A percentile compares a stretch with the other conserved stretches of the same genome.
Conservation (phyloP, 2,113 vertebrate species). For the Lepus timidus region DNA sequence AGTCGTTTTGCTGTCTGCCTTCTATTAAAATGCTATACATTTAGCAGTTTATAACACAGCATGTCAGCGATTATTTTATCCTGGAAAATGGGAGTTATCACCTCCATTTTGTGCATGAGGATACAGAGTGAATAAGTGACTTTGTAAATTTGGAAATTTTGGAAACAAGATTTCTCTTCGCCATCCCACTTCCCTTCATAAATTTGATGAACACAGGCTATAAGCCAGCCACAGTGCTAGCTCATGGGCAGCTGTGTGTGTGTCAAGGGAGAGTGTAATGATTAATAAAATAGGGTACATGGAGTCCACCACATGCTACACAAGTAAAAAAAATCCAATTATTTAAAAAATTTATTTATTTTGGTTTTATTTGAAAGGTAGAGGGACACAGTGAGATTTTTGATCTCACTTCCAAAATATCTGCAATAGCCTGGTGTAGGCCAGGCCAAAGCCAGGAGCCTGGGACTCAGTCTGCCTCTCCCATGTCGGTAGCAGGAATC, state of each 20-base stretch:
- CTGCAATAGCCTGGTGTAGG: no score
- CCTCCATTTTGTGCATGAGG: background rate
- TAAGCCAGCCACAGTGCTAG: background rate
- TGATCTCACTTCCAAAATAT: no score
- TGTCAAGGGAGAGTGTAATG: background rate
- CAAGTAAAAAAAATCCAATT: constrained; percentile 24
- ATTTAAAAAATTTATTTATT: background rate
- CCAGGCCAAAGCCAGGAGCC: no score
- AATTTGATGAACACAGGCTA: background rate
- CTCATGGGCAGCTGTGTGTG: background rate
- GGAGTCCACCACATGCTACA: background rate
- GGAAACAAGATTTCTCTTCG: background rate
- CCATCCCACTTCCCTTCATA: background rate
- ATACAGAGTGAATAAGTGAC: background rate
- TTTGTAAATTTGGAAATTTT: background rate
- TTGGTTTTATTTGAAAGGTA: no score
- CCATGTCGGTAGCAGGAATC: no score
- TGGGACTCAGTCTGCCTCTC: no score
- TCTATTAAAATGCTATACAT: constrained; percentile 40
- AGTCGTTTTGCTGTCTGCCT: background rate
- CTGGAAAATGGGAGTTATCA: background rate
- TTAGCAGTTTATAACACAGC: constrained; percentile 14
- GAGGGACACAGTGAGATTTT: no score
- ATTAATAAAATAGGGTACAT: background rate
- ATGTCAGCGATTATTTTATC: background rate